Conservation (phyloP, 2,888 invertebrate species). For the Leistus spinibarbis region DNA sequence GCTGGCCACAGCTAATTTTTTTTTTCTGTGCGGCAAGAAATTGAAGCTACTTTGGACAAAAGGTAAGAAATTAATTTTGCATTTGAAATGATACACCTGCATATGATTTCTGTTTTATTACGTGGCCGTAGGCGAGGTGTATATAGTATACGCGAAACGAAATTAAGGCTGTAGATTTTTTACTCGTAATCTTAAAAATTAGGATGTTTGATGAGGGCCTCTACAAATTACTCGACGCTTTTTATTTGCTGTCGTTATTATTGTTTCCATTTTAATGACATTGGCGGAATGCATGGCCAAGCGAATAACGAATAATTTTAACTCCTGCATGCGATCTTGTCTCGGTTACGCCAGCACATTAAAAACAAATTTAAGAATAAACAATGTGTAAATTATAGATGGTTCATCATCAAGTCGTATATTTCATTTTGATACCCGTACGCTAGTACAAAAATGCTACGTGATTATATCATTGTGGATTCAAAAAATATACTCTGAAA, state of each 20-base stretch:
- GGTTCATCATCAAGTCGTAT: neutral
- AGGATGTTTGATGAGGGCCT: constrained; percentile 3
- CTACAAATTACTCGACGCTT: neutral
- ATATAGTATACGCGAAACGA: neutral
- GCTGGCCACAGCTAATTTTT: no score
- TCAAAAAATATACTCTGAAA: no score
- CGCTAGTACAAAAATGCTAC: no score
- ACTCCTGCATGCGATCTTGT: neutral
- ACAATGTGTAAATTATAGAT: neutral
- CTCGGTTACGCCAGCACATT: neutral
- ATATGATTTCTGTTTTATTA: neutral
- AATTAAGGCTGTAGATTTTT: neutral
- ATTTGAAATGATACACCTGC: neutral
- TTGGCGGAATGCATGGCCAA: neutral
- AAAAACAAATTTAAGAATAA: neutral
- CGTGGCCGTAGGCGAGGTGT: neutral
- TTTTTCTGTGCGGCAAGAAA: no score
- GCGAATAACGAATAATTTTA: neutral
- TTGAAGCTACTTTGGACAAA: neutral
- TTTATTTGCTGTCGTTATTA: neutral
- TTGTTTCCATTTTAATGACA: neutral
- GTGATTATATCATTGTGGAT: no score
- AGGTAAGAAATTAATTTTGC: neutral
- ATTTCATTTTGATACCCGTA: neutral
- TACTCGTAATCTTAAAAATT: neutral